Base-by-base conservation (phyloP, 1,140 invertebrate genomes). In the Notospermus geniculatus region DNA sequence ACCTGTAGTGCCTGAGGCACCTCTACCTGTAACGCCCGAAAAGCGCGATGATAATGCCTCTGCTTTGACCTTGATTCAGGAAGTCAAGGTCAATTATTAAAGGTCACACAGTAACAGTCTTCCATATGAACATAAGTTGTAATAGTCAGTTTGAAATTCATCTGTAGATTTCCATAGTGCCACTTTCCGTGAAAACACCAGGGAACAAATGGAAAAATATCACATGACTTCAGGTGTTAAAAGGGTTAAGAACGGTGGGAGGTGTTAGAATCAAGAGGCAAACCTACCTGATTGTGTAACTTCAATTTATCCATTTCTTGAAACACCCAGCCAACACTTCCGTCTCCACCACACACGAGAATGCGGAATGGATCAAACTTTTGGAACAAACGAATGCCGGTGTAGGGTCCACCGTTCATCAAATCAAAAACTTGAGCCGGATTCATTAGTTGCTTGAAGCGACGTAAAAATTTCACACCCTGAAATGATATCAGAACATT, bases 351-450 rank as follows among this genome's bases (percentile, higher is more conserved):
- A 81, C 95, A 97, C 69, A 93, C 95, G 54, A 97, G 89, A 23
- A 98, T 93, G 71, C 92, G 88, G 77, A 95, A 93, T 80, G 92
- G 91, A 64, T 90, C 89, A 64, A 96, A 89, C 74, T 95, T 92
- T 82, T 96, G 95, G 82, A 96, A 97, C 84, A 97, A 88, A 70
- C 92, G 90, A 17, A 97, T 83, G 59, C 94, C 94, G 59, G 95
- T 85, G 53, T 90, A 86, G 29, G 95, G 94, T 41, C 92, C 92
- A 27, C 84, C 83, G 72, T 84, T 84, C 80, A 95, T 95, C 67
- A 98, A 88, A 86, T 98, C 95, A 84, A 97, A 98, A 41, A 98
- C 94, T 85, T 98, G 95, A 61, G 93, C 93, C 13, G 95, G 95
- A 84, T 98, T 98, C 32, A 97, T 83, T 52, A 97, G 86, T 79